These are phyloP conservation scores for Tachyglossus aculeatus DNA, from an alignment of 2,797 vertebrate genomes.

Conservation along the genomic window DNA sequence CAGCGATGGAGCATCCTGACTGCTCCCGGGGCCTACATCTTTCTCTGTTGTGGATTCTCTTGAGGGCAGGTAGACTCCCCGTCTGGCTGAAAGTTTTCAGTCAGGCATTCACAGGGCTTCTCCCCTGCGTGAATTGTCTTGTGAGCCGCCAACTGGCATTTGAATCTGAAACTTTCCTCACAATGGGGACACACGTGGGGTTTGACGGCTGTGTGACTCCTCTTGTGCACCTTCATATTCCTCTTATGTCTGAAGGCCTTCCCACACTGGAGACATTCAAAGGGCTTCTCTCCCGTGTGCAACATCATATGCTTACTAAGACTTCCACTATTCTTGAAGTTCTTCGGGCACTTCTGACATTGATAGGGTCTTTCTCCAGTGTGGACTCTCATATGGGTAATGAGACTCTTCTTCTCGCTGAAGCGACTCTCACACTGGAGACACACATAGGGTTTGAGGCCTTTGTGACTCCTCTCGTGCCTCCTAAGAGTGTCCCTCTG, in stretches of 20 bases:
- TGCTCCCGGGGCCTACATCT: no score
- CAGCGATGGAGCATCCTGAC: no score
- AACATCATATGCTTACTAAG: constrained; percentile 52
- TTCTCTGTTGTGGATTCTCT: no score
- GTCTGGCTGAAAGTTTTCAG: no score
- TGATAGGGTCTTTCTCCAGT: constrained; percentile 53
- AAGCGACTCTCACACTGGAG: constrained; percentile 60
- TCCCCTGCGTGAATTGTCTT: not conserved
- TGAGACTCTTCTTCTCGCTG: constrained; percentile 59
- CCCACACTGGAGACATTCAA: constrained; percentile 23
- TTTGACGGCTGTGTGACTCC: constrained; percentile 25
- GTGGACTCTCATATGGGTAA: constrained; percentile 55
- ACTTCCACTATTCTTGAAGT: constrained; percentile 60
- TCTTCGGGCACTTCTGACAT: constrained; percentile 37
- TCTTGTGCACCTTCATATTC: constrained; percentile 55
- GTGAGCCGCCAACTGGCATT: not conserved
- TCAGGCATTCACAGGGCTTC: no score
- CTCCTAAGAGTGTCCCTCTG: constrained; percentile 58
- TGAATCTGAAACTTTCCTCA: not conserved
- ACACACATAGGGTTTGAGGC: constrained; percentile 59
- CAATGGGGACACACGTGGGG: no score
- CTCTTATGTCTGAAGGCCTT: constrained; percentile 62
- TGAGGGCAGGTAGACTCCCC: no score
- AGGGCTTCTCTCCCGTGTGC: constrained; percentile 60
- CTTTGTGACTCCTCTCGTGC: constrained; percentile 63